Evolutionary conservation across 1,140 invertebrate genomes (phyloP).

Genomic region (Saccostrea echinata): DNA sequence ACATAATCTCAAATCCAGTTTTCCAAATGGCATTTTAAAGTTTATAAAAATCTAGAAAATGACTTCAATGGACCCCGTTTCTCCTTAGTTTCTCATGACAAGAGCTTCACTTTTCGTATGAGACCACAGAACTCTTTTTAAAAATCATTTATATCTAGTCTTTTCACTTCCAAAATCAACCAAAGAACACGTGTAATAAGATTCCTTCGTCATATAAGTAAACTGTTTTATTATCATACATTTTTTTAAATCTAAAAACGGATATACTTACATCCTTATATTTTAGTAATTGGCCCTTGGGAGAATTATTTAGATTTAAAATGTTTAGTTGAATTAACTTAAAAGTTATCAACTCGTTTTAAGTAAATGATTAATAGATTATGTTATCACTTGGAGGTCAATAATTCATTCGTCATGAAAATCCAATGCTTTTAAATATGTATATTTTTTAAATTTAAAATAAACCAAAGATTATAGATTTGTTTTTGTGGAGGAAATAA

Average conservation of each 20-base stretch:
- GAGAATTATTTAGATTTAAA: background rate
- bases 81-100: too few relatives aligned
- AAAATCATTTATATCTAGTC: too few relatives aligned
- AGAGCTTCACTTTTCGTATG: too few relatives aligned
- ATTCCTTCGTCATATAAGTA: background rate
- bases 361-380: constrained; percentile 19
- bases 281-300: background rate
- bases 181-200: background rate
- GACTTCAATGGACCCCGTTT: too few relatives aligned
- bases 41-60: too few relatives aligned
- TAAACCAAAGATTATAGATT: constrained; percentile 19
- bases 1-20: too few relatives aligned
- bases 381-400: background rate
- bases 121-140: too few relatives aligned
- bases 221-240: background rate
- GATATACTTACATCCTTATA: background rate
- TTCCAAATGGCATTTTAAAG: too few relatives aligned
- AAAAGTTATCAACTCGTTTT: background rate
- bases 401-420: background rate
- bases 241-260: background rate
- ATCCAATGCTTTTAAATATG: background rate
- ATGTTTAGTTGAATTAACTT: background rate
- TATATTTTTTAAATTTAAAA: background rate
- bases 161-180: background rate
- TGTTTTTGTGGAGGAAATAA: background rate